Conservation (phyloP, 2,888 invertebrate genomes). For the Lacanobia wlatinum region DNA sequence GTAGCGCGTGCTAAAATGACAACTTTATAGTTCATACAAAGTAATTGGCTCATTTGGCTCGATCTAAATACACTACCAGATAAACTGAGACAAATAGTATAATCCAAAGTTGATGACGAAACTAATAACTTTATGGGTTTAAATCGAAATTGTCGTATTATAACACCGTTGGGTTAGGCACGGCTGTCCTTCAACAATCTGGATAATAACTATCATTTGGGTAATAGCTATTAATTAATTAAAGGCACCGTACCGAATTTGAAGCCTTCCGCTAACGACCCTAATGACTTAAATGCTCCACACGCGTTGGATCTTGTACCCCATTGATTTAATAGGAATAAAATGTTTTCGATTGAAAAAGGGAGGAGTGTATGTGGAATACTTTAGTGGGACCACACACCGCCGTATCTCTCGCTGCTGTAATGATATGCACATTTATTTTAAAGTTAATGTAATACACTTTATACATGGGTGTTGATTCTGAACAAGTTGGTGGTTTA, state of each 20-base stretch:
- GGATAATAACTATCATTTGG: conserved; percentile 82
- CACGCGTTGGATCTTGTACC: conserved; percentile 79
- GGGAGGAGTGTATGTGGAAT: conserved; percentile 75
- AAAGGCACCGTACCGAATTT: conserved; percentile 80
- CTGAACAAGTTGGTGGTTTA: conserved; percentile 60
- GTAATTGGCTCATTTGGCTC: conserved; percentile 22
- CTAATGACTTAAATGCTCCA: conserved; percentile 83
- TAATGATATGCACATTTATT: conserved; percentile 90
- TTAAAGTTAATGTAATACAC: conserved; percentile 77
- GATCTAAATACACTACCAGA: conserved; percentile 36
- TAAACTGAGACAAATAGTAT: conserved; percentile 44
- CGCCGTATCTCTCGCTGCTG: conserved; percentile 81
- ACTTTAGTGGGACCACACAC: conserved; percentile 87
- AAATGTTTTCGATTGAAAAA: conserved; percentile 78
- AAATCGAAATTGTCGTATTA: conserved; percentile 60
- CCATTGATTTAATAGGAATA: conserved; percentile 84
- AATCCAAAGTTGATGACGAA: conserved; percentile 50
- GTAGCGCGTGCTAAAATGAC: conserved; percentile 26
- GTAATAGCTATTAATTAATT: conserved; percentile 87
- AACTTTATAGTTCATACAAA: conserved; percentile 36
- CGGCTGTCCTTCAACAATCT: conserved; percentile 70
- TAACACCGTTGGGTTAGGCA: conserved; percentile 68
- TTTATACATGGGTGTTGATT: conserved; percentile 71
- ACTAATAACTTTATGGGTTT: conserved; percentile 56
- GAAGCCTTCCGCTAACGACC: conserved; percentile 82